phyloP scores from a whole-genome alignment of 2,113 vertebrate species.

The Microcebus ravelobensis region DNA sequence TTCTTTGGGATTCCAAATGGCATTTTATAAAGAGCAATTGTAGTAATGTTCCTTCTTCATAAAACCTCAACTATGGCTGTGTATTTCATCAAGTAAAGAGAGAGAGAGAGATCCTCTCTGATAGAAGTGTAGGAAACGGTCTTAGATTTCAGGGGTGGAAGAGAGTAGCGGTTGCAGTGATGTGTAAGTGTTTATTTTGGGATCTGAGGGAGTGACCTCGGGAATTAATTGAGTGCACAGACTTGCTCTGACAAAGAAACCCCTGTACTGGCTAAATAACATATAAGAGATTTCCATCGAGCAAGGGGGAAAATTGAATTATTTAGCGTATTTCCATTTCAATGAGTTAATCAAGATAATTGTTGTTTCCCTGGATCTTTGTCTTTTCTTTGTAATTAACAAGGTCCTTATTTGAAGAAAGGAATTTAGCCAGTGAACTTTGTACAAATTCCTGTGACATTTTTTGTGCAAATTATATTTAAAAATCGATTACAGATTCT shows the following conservation, averaged over 20 bases:
- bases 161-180: neutral
- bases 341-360: constrained; percentile 84
- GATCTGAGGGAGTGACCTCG: constrained; percentile 64
- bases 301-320: constrained; percentile 80
- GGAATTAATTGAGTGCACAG: constrained; percentile 64
- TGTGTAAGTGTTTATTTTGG: constrained; percentile 37
- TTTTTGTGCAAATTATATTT: constrained; percentile 67
- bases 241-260: constrained; percentile 72
- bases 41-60: constrained; percentile 6
- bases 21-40: neutral
- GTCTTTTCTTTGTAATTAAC: constrained; percentile 79
- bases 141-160: constrained; percentile 65
- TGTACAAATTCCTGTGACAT: constrained; percentile 69
- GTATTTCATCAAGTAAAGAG: neutral
- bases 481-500: constrained; percentile 55
- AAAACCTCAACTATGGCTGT: neutral
- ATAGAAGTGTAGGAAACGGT: neutral
- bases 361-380: constrained; percentile 75
- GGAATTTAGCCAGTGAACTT: constrained; percentile 74
- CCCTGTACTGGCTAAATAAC: constrained; percentile 81
- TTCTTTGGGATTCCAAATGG: neutral
- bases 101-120: neutral
- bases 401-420: constrained; percentile 70
- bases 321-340: constrained; percentile 80
- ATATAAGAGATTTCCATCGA: constrained; percentile 70